phyloP scores from a whole-genome alignment of 2,113 vertebrate genomes.

The Poeciliopsis prolifica region DNA sequence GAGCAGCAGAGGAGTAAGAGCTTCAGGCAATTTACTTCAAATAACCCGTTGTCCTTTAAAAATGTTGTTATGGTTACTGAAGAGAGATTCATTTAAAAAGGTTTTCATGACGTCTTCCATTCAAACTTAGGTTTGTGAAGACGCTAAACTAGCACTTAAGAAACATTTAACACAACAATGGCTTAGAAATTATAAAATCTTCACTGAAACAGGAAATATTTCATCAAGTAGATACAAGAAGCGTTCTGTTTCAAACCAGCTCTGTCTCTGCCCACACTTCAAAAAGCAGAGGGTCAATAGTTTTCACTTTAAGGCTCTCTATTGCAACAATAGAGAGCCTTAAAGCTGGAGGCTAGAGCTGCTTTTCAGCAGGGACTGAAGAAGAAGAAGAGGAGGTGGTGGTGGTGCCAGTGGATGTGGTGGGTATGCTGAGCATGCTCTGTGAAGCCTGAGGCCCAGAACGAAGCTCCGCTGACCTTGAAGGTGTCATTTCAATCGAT shows the following conservation, averaged over 20 bases:
- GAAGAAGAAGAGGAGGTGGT: conserved; percentile 17
- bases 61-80: background rate
- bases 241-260: background rate
- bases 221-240: background rate
- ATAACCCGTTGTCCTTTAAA: conserved; percentile 21
- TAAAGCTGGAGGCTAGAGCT: conserved; percentile 24
- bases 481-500: conserved; percentile 83
- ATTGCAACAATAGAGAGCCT: conserved; percentile 6
- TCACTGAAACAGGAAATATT: background rate
- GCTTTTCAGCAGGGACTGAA: conserved; percentile 30
- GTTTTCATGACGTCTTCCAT: conserved; percentile 8
- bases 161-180: background rate
- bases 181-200: background rate
- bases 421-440: conserved; percentile 57
- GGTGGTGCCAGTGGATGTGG: conserved; percentile 10
- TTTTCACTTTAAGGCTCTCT: conserved; percentile 10
- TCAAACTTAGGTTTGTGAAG: conserved; percentile 12
- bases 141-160: background rate
- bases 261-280: background rate
- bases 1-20: conserved; percentile 9
- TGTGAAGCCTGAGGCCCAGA: conserved; percentile 27
- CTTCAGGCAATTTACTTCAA: conserved; percentile 25
- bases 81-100: background rate
- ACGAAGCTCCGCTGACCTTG: conserved; percentile 84
- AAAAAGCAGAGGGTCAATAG: background rate